Percentiles rank a stretch among this genome's conserved stretches.
These are phyloP conservation scores for Sialia sialis DNA, from an alignment of 2,113 vertebrate genomes.

Conservation along the genomic window DNA sequence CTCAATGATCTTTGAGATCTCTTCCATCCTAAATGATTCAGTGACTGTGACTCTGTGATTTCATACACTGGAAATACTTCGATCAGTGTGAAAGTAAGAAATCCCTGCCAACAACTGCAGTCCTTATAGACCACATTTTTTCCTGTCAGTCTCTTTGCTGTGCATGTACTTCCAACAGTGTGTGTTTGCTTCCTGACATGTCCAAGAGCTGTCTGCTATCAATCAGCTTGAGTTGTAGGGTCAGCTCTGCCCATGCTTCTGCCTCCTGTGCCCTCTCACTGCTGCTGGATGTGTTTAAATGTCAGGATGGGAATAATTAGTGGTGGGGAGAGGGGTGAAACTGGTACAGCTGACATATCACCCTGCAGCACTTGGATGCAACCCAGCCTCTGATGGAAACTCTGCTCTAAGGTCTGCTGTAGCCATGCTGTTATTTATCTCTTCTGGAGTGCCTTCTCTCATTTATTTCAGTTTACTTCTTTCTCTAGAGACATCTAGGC, in stretches of 20 bases:
- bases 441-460: not conserved
- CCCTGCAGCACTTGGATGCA: not conserved
- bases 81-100: not conserved
- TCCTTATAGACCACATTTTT: not conserved
- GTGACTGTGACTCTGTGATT: not conserved
- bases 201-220: not conserved
- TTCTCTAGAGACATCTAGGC: not conserved
- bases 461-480: not conserved
- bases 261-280: not conserved
- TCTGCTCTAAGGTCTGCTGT: not conserved
- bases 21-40: not conserved
- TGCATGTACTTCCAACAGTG: not conserved
- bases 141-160: not conserved
- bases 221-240: not conserved
- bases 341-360: not conserved
- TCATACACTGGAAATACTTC: not conserved
- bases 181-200: not conserved
- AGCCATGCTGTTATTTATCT: not conserved
- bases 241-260: not conserved
- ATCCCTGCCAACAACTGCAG: not conserved
- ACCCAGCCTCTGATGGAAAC: not conserved
- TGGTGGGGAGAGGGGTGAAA: not conserved
- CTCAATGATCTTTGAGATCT: not conserved
- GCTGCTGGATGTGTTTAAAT: accelerated
- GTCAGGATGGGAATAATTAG: not conserved